Base-by-base conservation (phyloP, 2,888 invertebrate genomes). In the Melieria picta region DNA sequence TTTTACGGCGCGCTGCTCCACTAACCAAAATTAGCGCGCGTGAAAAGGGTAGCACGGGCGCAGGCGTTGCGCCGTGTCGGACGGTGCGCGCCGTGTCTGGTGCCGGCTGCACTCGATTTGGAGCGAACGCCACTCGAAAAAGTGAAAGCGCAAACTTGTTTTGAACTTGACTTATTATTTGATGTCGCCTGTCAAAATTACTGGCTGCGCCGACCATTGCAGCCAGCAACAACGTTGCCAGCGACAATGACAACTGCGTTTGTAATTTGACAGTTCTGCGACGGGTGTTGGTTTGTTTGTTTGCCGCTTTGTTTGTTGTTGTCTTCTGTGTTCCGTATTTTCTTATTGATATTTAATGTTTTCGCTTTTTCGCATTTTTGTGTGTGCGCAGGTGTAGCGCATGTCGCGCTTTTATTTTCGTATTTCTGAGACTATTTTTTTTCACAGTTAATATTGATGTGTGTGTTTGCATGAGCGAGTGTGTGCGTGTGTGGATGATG, bases 121-220 rank as follows among this genome's bases (percentile, higher is more conserved):
- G 13, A 16, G 62, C 11, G 7, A 13, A 56, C n/a, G 30, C 11
- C 47, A 56, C 42, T 16, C 9, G n/a, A n/a, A 57, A 58, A 65
- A 75, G 81, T 82, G 83, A 81, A 83, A 81, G 81, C 81, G 60
- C n/a, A 69, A 74, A 74, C 65, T 55, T 16, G 64, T 74, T 55
- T 72, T 74, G 81, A 82, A 82, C 81, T 82, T 83, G 83, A 83
- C 81, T 81, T 79, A 77, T 77, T 74, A 76, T 74, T 65, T 13
- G 45, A 16, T 48, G 63, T 4, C 63, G 48, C 5, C 10, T 68
- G 66, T 52, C 43, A 50, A 30, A 30, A 30, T 30, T 30, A 30
- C 30, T 30, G 3, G 30, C 30, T 30, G 30, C 30, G 30, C 30
- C 3, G 30, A 30, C 30, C 30, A 30, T 30, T 30, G 30, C 30